phyloP scores from a whole-genome alignment of 2,888 invertebrate species.

The Mantis religiosa region DNA sequence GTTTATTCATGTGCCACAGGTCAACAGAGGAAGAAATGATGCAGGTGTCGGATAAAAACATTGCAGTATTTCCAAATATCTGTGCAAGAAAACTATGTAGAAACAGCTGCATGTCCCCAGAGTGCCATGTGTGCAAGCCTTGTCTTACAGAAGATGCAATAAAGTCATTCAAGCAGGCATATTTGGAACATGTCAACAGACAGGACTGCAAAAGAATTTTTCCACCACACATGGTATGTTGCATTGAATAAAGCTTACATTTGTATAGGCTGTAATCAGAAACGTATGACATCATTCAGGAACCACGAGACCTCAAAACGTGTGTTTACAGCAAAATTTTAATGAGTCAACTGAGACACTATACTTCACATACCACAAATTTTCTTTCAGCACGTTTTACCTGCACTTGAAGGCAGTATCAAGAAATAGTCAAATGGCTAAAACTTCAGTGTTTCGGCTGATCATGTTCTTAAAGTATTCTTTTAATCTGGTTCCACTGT shows the following conservation, averaged over 20 bases:
- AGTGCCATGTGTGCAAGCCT: conserved; percentile 74
- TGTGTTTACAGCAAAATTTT: too few relatives aligned
- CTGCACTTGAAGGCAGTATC: too few relatives aligned
- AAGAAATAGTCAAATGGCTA: too few relatives aligned
- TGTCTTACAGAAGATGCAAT: conserved; percentile 64
- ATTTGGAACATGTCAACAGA: conserved; percentile 74
- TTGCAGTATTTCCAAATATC: conserved; percentile 66
- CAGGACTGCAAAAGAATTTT: conserved; percentile 77
- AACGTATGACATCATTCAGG: too few relatives aligned
- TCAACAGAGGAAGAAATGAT: conserved; percentile 53
- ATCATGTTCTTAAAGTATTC: too few relatives aligned
- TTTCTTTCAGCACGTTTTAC: too few relatives aligned
- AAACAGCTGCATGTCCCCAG: conserved; percentile 59
- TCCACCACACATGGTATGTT: conserved; percentile 63
- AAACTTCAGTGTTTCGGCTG: too few relatives aligned
- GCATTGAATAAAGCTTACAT: background rate
- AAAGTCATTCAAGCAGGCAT: conserved; percentile 60
- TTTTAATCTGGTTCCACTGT: too few relatives aligned
- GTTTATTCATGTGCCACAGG: conserved; percentile 38
- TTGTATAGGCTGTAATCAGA: too few relatives aligned
- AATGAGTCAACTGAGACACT: too few relatives aligned
- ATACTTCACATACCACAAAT: too few relatives aligned
- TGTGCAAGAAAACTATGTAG: conserved; percentile 56
- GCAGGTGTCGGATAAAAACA: conserved; percentile 72
- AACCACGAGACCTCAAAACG: too few relatives aligned